These are phyloP conservation scores for Cyprinodon diabolis DNA, from an alignment of 2,797 vertebrate genomes.

Conservation along the genomic window DNA sequence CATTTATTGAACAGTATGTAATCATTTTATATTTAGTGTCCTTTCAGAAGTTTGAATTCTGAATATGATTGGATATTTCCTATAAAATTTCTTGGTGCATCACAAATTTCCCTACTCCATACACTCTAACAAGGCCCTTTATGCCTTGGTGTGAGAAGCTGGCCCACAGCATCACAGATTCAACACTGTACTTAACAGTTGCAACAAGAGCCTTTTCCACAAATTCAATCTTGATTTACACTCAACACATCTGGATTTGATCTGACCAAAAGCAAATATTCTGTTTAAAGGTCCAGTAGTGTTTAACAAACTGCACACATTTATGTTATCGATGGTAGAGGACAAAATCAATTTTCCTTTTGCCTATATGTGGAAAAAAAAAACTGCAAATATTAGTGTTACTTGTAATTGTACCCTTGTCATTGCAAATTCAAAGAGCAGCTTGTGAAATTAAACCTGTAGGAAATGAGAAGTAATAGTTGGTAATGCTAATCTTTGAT, in stretches of 20 bases:
- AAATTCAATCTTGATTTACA: background rate
- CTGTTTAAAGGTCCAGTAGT: no score
- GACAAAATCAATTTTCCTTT: background rate
- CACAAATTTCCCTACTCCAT: background rate
- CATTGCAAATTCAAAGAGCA: no score
- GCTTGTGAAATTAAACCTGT: no score
- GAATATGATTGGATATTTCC: no score
- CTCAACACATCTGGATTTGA: background rate
- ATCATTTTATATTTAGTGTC: no score
- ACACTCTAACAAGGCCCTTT: background rate
- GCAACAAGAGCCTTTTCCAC: background rate
- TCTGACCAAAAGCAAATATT: background rate
- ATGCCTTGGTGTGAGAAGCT: background rate
- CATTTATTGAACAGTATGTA: no score
- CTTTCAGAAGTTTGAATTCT: no score
- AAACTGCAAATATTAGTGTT: no score
- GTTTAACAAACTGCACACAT: background rate
- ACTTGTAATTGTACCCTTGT: no score
- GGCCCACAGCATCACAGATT: background rate
- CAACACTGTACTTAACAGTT: background rate
- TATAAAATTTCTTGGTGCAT: background rate
- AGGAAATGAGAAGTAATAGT: no score
- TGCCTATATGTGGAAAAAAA: no score
- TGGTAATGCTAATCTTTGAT: no score
- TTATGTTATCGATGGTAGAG: background rate